Conservation (phyloP, 2,888 invertebrate species). For the Sinodicranocentrus sp. region DNA sequence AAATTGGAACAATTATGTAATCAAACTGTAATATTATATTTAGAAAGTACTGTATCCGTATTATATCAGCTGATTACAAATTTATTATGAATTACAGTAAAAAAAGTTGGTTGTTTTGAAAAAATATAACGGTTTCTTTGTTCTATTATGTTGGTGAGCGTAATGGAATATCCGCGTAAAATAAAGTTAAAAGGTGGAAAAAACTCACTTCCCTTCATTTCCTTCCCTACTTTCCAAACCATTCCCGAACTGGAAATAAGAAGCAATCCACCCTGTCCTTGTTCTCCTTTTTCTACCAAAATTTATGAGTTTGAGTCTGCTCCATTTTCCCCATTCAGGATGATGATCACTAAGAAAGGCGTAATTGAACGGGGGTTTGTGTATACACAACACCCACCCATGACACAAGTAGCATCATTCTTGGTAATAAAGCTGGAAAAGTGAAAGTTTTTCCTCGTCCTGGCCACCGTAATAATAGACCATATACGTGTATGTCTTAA, state of each 20-base stretch:
- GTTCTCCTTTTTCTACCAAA: slow-evolving; percentile 31
- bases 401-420: slow-evolving; percentile 24
- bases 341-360: slow-evolving; percentile 29
- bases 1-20: no score
- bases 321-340: slow-evolving; percentile 25
- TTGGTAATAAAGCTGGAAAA: neutral
- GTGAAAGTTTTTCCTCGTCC: slow-evolving; percentile 30
- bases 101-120: no score
- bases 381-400: neutral
- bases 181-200: no score
- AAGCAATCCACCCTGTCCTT: slow-evolving; percentile 52
- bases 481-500: neutral
- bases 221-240: no score
- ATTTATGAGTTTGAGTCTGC: slow-evolving; percentile 39
- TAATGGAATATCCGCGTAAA: no score
- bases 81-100: no score
- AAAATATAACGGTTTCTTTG: no score
- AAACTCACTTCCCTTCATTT: no score
- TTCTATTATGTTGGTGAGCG: no score
- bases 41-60: no score
- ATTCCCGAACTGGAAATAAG: slow-evolving; percentile 48
- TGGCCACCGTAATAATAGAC: slow-evolving; percentile 25
- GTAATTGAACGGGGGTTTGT: slow-evolving; percentile 41
- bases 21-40: no score
- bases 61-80: no score